Conservation (phyloP, 92 coral and sea anemone genomes). For the Hydrozoanthus gracilis region DNA sequence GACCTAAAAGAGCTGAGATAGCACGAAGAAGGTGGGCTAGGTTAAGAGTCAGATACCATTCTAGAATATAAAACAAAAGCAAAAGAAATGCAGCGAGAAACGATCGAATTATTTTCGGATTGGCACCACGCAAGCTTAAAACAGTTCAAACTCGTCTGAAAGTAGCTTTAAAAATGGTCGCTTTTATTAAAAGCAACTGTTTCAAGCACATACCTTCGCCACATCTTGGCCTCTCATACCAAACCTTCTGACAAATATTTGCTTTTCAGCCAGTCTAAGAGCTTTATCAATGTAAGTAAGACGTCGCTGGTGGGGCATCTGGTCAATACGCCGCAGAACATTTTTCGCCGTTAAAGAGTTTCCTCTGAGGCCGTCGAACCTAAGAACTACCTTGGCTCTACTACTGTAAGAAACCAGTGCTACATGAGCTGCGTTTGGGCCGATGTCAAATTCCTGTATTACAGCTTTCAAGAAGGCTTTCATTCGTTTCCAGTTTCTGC, state of each 20-base stretch:
- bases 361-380: conserved; percentile 25
- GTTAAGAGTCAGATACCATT: too few relatives aligned
- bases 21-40: too few relatives aligned
- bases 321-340: not conserved
- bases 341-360: not conserved
- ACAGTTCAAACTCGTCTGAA: too few relatives aligned
- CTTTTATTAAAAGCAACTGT: not conserved
- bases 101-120: too few relatives aligned
- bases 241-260: conserved; percentile 6
- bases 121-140: too few relatives aligned
- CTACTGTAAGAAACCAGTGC: conserved; percentile 27
- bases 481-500: conserved; percentile 48
- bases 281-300: conserved; percentile 41
- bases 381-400: conserved; percentile 16
- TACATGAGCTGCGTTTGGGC: conserved; percentile 45
- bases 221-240: conserved; percentile 44
- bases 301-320: conserved; percentile 35
- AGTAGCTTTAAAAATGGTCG: too few relatives aligned
- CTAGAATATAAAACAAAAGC: too few relatives aligned
- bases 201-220: conserved; percentile 20
- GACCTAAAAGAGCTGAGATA: too few relatives aligned
- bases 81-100: too few relatives aligned
- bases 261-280: conserved; percentile 38
- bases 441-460: conserved; percentile 26
- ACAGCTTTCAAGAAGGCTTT: conserved; percentile 33